Base-by-base conservation (phyloP, 2,797 vertebrate species). In the Enteromius radiatus region DNA sequence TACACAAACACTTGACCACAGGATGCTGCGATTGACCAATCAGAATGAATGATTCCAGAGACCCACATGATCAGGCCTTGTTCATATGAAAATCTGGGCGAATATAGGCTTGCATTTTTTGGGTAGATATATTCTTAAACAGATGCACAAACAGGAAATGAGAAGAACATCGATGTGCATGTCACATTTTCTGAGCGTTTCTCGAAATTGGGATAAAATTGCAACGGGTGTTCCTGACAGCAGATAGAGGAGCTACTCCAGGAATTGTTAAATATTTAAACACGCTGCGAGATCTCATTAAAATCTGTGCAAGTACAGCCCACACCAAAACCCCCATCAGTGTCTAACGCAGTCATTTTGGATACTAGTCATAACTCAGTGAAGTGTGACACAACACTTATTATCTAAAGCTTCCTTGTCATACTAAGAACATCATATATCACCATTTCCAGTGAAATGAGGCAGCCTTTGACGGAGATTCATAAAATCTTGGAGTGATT, bases 251-350 rank as follows among this genome's bases (percentile, higher is more conserved):
- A 90, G 89, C 90, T 92, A 90, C 91, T 92, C 91, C 90, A 92
- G 91, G 92, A 94, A 93, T 87, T 82, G 93, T 93, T 95, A 93
- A 95, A 95, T 95, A 95, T 95, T 95, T 95, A 94, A 95, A 95
- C 91, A 94, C 88, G 87, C 92, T 92, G 93, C 90, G 91, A 93
- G 91, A 95, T 94, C 93, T 95, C 94, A 95, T 95, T 95, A 94
- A 94, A 95, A 93, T 86, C 88, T 67, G 89, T 90, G 91, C 91
- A 91, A 82, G 77, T 61, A 87, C 90, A 91, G 89, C 88, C 92
- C 90, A 91, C 88, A 87, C 84, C 91, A 90, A 89, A 87, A 87
- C 90, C 87, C 86, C 89, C 89, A 87, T 91, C 84, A 47, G 76
- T 88, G 88, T 82, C 81, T 79, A 85, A 82, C 86, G 84, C 45